phyloP scores from a whole-genome alignment of 2,888 invertebrate genomes.

The Oxycera nigricornis region DNA sequence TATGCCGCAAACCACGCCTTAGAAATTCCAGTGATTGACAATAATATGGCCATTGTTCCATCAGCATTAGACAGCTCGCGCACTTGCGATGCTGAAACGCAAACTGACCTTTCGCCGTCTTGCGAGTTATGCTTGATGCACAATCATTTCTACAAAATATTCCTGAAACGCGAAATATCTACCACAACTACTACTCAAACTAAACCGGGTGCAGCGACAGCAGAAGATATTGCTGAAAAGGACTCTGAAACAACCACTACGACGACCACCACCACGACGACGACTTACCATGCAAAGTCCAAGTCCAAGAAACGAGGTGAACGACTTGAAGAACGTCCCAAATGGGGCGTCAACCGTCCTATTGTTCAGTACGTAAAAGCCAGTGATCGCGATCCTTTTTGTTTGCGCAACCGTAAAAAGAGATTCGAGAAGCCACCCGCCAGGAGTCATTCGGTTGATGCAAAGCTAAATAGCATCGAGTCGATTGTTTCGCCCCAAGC shows the following conservation, averaged over 20 bases:
- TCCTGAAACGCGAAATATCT: constrained; percentile 59
- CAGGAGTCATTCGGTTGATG: constrained; percentile 64
- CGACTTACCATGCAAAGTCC: constrained; percentile 56
- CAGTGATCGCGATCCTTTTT: constrained; percentile 88
- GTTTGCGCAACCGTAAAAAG: constrained; percentile 69
- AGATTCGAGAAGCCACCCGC: constrained; percentile 70
- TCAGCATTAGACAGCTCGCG: not conserved
- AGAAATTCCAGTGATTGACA: not conserved
- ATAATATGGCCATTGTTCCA: constrained; percentile 22
- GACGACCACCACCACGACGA: constrained; percentile 59
- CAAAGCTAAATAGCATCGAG: constrained; percentile 49
- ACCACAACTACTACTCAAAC: constrained; percentile 60
- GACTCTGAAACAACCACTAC: constrained; percentile 54
- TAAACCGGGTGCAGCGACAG: constrained; percentile 53
- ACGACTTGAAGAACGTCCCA: constrained; percentile 69
- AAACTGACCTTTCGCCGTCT: constrained; percentile 58
- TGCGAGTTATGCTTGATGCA: constrained; percentile 60
- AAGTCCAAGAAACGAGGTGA: constrained; percentile 50
- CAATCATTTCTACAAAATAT: constrained; percentile 60
- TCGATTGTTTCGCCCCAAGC: constrained; percentile 52
- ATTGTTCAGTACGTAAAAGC: constrained; percentile 86
- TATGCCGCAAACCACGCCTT: not conserved
- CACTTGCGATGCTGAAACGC: constrained; percentile 57
- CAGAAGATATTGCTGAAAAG: constrained; percentile 37
- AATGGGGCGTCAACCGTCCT: constrained; percentile 80